Base-by-base conservation (phyloP, 2,113 vertebrate genomes). In the Chaenocephalus aceratus region DNA sequence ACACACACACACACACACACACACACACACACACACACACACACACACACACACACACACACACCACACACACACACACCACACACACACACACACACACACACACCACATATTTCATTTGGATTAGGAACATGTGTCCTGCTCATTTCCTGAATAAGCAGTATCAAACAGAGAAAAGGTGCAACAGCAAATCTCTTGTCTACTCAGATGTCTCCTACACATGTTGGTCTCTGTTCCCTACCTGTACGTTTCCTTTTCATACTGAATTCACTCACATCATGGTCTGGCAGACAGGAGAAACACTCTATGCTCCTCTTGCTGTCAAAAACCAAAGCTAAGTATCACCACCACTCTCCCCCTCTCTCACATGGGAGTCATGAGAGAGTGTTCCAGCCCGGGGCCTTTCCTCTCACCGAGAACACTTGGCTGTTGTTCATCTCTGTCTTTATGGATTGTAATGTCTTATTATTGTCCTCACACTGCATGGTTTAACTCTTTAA, bases 41-140 rank as follows among this genome's bases (percentile, higher is more conserved):
- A 36, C 36, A 36, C 36, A 36, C 36, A 36, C 36, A 36, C 36
- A 36, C 36, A 36, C 36, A 36, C 36, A 36, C 36, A 36, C 36
- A 36, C 36, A 36, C 36, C 36, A 36, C 36, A 36, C 36, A 36
- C 36, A 5, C 9, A 23, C 8, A 59, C 1, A 52, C 5, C 26
- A 26, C 26, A 45, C 34, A 53, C 58, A 48, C 58, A 52, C 48
- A 57, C 26, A 68, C 65, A 56, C 21, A 77, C 14, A 15, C 6
- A 49, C 23, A 53, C 4, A 70, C 14, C 23, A 62, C 26, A 58
- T 5, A 58, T 45, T 72, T 21, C 36, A 60, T 52, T 26, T 51
- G 75, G 63, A 83, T 78, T 74, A 68, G 70, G 64, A 78, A 69
- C 75, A 78, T 78, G 30, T 68, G 56, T 77, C 49, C 11, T 49